Percentiles rank a stretch among this genome's conserved stretches.
phyloP scores from a whole-genome alignment of 2,888 invertebrate genomes.

The Trisateles emortualis region DNA sequence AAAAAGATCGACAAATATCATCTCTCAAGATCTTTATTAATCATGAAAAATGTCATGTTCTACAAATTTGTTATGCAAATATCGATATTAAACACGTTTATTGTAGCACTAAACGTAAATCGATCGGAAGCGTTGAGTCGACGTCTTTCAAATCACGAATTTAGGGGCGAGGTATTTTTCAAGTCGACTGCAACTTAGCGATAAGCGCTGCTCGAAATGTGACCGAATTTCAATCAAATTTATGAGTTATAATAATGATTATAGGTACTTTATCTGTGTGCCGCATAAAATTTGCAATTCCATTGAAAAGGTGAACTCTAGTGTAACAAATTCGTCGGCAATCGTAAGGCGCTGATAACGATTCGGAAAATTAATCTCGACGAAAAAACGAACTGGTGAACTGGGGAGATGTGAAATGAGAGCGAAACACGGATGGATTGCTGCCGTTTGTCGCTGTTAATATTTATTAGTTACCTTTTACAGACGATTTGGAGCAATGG shows the following conservation, averaged over 20 bases:
- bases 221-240: constrained; percentile 86
- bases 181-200: constrained; percentile 82
- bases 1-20: no score
- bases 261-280: constrained; percentile 82
- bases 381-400: constrained; percentile 68
- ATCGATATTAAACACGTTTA: constrained; percentile 76
- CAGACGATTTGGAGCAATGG: constrained; percentile 50
- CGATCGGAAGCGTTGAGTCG: constrained; percentile 78
- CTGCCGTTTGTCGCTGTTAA: constrained; percentile 62
- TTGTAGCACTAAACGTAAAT: constrained; percentile 80
- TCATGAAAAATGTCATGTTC: constrained; percentile 56
- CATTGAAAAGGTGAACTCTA: constrained; percentile 84
- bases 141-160: constrained; percentile 66
- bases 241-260: constrained; percentile 86
- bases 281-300: constrained; percentile 84
- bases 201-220: constrained; percentile 83
- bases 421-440: constrained; percentile 64
- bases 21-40: constrained; percentile 1
- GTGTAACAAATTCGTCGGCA: constrained; percentile 84
- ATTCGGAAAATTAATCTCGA: constrained; percentile 82
- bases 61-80: constrained; percentile 75
- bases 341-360: constrained; percentile 84
- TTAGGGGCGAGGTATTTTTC: constrained; percentile 78
- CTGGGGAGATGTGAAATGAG: constrained; percentile 63
- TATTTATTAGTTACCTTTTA: constrained; percentile 60